These are phyloP conservation scores for Acanthornis magna DNA, from an alignment of 2,797 vertebrate genomes.

Conservation along the genomic window DNA sequence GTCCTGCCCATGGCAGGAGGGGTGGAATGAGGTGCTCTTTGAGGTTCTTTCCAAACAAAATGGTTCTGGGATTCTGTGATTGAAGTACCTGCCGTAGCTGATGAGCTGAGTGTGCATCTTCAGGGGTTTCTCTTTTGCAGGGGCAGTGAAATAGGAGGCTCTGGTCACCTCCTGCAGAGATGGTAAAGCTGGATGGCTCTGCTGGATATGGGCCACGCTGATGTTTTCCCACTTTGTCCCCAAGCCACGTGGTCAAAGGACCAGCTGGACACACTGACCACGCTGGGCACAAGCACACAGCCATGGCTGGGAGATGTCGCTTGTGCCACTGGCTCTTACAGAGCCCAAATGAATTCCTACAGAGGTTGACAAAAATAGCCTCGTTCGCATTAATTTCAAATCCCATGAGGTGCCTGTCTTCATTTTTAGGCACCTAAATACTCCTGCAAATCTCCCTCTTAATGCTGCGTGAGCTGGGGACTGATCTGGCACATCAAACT, in stretches of 20 bases:
- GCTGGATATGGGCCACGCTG: accelerated
- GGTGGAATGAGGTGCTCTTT: not conserved
- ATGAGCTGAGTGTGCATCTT: not conserved
- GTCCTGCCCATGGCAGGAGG: not conserved
- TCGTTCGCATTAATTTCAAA: not conserved
- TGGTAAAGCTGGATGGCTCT: not conserved
- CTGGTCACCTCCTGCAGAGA: not conserved
- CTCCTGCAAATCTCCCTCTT: not conserved
- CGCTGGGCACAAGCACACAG: accelerated
- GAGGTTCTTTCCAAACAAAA: not conserved
- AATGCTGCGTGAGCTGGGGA: not conserved
- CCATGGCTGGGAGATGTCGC: accelerated
- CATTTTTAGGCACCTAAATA: not conserved
- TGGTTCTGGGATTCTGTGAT: not conserved
- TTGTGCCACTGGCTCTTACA: not conserved
- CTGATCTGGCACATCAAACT: not conserved
- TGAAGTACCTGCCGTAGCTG: not conserved
- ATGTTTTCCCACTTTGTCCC: not conserved
- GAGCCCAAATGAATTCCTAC: not conserved
- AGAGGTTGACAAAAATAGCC: not conserved
- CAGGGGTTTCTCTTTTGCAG: not conserved
- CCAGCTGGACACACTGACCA: not conserved
- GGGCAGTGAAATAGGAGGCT: no score
- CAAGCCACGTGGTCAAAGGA: accelerated
- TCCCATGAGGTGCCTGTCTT: not conserved